Evolutionary conservation across 2,797 vertebrate species (phyloP).

Genomic region (Enteromius thamalakanensis): DNA sequence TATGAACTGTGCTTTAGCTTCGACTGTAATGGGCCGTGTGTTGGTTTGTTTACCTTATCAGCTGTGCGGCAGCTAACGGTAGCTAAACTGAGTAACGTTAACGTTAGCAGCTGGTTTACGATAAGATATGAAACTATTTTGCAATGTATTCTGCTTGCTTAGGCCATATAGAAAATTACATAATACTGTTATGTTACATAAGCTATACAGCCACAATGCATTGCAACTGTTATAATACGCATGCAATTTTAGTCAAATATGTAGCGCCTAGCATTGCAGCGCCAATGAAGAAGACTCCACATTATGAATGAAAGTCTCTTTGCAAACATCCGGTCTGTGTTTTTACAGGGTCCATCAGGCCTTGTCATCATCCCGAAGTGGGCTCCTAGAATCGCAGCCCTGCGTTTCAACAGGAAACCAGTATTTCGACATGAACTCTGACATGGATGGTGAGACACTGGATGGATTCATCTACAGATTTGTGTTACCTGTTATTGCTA

Average conservation of each 20-base stretch:
- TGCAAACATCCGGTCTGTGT: neutral
- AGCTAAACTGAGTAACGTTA: constrained; percentile 6
- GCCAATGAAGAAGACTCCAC: neutral
- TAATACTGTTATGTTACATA: neutral
- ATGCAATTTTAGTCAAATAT: neutral
- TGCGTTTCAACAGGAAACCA: constrained; percentile 66
- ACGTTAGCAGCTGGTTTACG: neutral
- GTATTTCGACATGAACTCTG: constrained; percentile 81
- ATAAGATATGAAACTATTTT: neutral
- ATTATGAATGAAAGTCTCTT: neutral
- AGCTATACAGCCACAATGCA: neutral
- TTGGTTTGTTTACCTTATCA: constrained; percentile 31
- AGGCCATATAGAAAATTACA: neutral
- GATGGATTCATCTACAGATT: no score
- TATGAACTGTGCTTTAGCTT: neutral
- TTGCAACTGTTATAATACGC: neutral
- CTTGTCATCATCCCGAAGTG: neutral
- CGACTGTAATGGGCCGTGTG: neutral
- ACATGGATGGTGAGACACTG: constrained; percentile 84
- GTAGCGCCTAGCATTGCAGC: constrained; percentile 2
- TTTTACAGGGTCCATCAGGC: neutral
- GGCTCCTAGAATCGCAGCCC: constrained; percentile 64
- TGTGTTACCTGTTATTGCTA: neutral
- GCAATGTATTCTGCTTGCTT: neutral
- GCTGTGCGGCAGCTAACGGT: constrained; percentile 38